Evolutionary conservation across 2,113 vertebrate genomes (phyloP).

Genomic region (Mugil cephalus): DNA sequence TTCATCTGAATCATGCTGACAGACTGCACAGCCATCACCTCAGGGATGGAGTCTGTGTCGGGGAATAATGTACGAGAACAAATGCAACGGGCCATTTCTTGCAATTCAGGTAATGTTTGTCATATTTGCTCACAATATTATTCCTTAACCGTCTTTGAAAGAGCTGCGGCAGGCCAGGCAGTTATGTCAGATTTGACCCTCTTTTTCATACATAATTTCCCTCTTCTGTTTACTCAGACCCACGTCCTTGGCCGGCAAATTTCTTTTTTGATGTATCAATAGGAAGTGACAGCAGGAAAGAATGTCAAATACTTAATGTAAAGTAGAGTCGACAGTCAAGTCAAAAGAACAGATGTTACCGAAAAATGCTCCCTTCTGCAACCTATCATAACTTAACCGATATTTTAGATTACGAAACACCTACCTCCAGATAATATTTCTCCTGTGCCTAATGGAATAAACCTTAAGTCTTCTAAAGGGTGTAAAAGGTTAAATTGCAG

Average conservation of each 20-base stretch:
- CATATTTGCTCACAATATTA: constrained; percentile 16
- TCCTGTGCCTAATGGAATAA: background rate
- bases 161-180: background rate
- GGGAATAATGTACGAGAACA: background rate
- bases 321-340: too few species aligned
- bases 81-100: background rate
- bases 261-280: background rate
- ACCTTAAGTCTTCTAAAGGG: background rate
- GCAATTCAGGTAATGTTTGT: constrained; percentile 28
- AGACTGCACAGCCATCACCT: constrained; percentile 36
- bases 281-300: background rate
- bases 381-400: background rate
- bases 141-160: constrained; percentile 10
- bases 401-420: constrained; percentile 16
- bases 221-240: background rate
- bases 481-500: background rate
- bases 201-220: constrained; percentile 10
- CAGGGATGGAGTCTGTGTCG: constrained; percentile 11
- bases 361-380: background rate
- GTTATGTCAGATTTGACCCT: background rate
- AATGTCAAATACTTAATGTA: background rate
- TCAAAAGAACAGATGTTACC: constrained; percentile 7
- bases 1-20: constrained; percentile 41
- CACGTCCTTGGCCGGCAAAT: background rate
- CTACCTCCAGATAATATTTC: background rate